Evolutionary conservation across 1,140 invertebrate species (phyloP).

Genomic region (Ceratosolen solmsi): DNA sequence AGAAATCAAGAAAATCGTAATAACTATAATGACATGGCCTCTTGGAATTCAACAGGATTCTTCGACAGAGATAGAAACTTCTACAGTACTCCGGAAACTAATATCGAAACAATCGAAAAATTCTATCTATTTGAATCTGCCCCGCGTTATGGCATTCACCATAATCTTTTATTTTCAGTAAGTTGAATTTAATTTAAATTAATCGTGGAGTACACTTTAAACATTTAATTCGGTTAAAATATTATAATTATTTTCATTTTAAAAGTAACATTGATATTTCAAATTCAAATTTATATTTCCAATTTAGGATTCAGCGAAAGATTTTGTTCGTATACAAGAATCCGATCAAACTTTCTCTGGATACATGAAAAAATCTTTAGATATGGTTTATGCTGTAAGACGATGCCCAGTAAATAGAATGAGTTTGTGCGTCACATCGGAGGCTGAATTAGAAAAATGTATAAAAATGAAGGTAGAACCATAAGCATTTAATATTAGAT

Average conservation of each 20-base stretch:
- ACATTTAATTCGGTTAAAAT: no score
- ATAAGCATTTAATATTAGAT: not conserved
- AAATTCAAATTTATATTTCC: constrained; percentile 14
- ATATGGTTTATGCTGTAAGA: constrained; percentile 82
- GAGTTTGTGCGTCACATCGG: constrained; percentile 91
- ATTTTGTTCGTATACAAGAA: constrained; percentile 77
- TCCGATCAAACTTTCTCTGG: constrained; percentile 77
- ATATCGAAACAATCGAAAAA: constrained; percentile 71
- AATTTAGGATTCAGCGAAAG: constrained; percentile 80
- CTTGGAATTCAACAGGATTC: constrained; percentile 49
- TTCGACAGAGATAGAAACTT: constrained; percentile 31
- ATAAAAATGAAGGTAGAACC: constrained; percentile 89
- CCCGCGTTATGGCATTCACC: constrained; percentile 78
- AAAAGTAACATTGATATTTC: not conserved
- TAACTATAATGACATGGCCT: constrained; percentile 49
- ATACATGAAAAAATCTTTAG: constrained; percentile 78
- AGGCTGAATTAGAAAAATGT: constrained; percentile 93
- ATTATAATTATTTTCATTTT: no score
- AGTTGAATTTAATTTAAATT: constrained; percentile 47
- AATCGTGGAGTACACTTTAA: no score
- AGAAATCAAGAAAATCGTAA: constrained; percentile 56
- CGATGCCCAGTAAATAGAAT: constrained; percentile 87
- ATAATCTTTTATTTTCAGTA: constrained; percentile 83
- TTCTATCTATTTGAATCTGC: constrained; percentile 83
- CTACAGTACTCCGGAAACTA: constrained; percentile 46